Evolutionary conservation across 1,140 invertebrate genomes (phyloP).

Genomic region (Sarcophaga bullata): DNA sequence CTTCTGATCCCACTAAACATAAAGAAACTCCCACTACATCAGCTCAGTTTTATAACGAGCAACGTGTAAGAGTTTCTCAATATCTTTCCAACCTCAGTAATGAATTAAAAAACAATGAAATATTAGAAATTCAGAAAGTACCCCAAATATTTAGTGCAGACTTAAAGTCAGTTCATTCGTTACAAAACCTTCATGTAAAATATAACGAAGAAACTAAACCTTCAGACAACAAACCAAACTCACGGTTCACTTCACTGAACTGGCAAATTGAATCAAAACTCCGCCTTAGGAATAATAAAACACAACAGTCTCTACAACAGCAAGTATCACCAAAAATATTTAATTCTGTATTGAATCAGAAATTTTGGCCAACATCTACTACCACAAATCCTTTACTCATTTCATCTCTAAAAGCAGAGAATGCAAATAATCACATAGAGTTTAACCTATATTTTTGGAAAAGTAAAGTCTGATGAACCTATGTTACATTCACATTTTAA

Average conservation of each 20-base stretch:
- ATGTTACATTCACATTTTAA: too few relatives aligned
- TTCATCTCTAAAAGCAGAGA: too few relatives aligned
- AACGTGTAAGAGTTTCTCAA: background rate
- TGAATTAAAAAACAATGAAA: conserved; percentile 50
- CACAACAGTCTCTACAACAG: too few relatives aligned
- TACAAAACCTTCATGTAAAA: background rate
- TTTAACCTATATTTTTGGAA: too few relatives aligned
- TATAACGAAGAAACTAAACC: background rate
- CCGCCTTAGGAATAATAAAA: too few relatives aligned
- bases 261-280: background rate
- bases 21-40: background rate
- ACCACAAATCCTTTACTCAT: too few relatives aligned
- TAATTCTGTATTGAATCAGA: too few relatives aligned
- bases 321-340: too few relatives aligned
- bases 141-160: conserved; percentile 56
- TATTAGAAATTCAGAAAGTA: conserved; percentile 53
- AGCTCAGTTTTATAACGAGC: background rate
- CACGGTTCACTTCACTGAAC: background rate
- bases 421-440: too few relatives aligned
- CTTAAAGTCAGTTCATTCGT: conserved; percentile 29
- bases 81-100: background rate
- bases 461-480: too few relatives aligned
- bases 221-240: background rate
- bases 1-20: background rate
- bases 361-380: too few relatives aligned